A percentile compares a stretch with the other conserved stretches of the same genome.
Evolutionary conservation across 2,113 vertebrate species (phyloP).

Genomic region (Dryoscopus gambensis): DNA sequence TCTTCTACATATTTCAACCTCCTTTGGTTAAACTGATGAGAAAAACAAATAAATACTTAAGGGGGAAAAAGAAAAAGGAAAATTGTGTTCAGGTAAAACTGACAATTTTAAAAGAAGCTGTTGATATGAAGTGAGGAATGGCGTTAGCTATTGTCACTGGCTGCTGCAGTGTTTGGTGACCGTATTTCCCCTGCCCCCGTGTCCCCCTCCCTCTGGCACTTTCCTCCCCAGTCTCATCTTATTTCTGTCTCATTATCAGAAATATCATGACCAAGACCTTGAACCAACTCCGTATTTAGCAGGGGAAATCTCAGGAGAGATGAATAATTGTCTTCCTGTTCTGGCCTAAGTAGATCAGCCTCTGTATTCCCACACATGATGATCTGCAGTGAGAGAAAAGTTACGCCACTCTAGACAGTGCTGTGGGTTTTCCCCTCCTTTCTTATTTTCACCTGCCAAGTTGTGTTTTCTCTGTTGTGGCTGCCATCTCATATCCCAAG

Average conservation of each 20-base stretch:
- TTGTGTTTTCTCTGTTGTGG: neutral
- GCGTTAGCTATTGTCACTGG: neutral
- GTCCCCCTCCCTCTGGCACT: too few relatives aligned
- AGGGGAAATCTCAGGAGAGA: neutral
- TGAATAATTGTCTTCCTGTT: neutral
- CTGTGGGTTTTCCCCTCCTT: neutral
- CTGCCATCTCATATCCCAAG: neutral
- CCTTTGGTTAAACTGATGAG: neutral
- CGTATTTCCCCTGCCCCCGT: neutral
- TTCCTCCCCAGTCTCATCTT: neutral
- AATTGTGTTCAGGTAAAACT: neutral
- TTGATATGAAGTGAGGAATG: neutral
- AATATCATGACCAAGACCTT: constrained; percentile 1
- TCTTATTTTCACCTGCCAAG: neutral
- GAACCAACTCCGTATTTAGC: neutral
- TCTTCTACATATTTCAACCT: neutral
- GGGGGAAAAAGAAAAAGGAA: neutral
- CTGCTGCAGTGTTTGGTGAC: neutral
- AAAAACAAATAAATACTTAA: neutral
- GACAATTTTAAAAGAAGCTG: neutral
- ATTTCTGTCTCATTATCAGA: neutral
- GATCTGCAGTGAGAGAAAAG: neutral
- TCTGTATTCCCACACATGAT: neutral
- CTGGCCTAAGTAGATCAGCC: neutral
- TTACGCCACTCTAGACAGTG: neutral